Percentiles rank a stretch among this genome's conserved stretches.
These are phyloP conservation scores for Tachystola acroxantha DNA, from an alignment of 2,888 invertebrate species.

Conservation along the genomic window DNA sequence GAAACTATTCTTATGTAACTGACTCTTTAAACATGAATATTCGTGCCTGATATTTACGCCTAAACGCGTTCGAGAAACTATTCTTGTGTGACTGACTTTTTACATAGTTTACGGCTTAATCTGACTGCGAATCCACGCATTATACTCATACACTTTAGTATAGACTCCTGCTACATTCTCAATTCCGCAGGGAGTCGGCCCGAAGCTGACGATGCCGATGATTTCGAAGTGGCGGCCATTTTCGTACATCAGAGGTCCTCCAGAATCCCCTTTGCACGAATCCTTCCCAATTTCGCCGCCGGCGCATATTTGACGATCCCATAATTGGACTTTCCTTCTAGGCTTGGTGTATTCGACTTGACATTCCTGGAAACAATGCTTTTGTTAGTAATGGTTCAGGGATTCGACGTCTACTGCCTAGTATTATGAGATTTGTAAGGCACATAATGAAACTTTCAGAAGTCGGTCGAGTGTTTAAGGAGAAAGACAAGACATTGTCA, in stretches of 20 bases:
- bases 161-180: constrained; percentile 81
- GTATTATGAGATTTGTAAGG: not conserved
- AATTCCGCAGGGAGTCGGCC: constrained; percentile 79
- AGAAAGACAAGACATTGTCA: too few relatives aligned
- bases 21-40: too few relatives aligned
- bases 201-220: constrained; percentile 80
- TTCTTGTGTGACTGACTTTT: too few relatives aligned
- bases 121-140: constrained; percentile 76
- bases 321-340: too few relatives aligned
- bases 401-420: too few relatives aligned
- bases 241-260: constrained; percentile 79
- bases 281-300: constrained; percentile 77
- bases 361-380: constrained; percentile 33
- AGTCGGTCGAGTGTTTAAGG: too few relatives aligned
- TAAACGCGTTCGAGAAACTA: too few relatives aligned
- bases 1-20: too few relatives aligned
- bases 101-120: too few relatives aligned
- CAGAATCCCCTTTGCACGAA: constrained; percentile 81
- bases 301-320: constrained; percentile 70
- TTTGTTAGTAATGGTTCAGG: too few relatives aligned
- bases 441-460: too few relatives aligned
- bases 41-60: too few relatives aligned
- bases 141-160: constrained; percentile 76
- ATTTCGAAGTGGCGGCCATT: constrained; percentile 34
- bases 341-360: constrained; percentile 27